Evolutionary conservation across 2,888 invertebrate species (phyloP), one percentile per base, ranked within the genome.

Genomic region (Lutraria lutraria): DNA sequence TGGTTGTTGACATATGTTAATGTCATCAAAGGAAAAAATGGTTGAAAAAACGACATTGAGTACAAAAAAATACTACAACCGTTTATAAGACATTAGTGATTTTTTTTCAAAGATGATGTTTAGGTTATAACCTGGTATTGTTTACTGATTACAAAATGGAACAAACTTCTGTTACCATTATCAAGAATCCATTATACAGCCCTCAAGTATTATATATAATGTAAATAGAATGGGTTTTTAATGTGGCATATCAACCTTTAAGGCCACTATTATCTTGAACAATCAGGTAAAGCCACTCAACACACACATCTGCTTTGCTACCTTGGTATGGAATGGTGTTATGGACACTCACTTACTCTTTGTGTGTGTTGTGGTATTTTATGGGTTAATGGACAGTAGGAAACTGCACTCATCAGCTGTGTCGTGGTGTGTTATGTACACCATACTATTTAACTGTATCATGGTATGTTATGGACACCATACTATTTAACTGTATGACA

Each of bases 151-250:
- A 76, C 34, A 76, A 76, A 34, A 76, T 76, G 76, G 76, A 76
- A 76, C 31, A 76, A 31, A 34, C 34, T 76, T 76, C 13, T 79
- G 79, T 79, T 79, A 79, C 53, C 56, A 54, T 29, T 79, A 85
- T 68, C 19, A 43, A 34, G 19, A 16, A 52, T 29, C 54, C 54
- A 79, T 76, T 79, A 56, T 31, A 79, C 60, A 16, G 43, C 72
- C 60, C 52, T 79, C 31, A 34, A 63, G 43, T 31, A 29, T 29
- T 53, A 52, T 43, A 34, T 34, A 29, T 83, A 68, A 86, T 89
- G 89, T 12, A 84, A 81, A 81, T 29, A 63, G 54, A 76, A 89
- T 89, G 86, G 43, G 81, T 84, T 89, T 89, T 89, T 87, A 89
- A 89, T 89, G 87, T 34, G 68, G 25, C 34, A 56, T 63, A 87